Conservation (phyloP, 2,797 vertebrate species). For the Moxostoma hubbsi region DNA sequence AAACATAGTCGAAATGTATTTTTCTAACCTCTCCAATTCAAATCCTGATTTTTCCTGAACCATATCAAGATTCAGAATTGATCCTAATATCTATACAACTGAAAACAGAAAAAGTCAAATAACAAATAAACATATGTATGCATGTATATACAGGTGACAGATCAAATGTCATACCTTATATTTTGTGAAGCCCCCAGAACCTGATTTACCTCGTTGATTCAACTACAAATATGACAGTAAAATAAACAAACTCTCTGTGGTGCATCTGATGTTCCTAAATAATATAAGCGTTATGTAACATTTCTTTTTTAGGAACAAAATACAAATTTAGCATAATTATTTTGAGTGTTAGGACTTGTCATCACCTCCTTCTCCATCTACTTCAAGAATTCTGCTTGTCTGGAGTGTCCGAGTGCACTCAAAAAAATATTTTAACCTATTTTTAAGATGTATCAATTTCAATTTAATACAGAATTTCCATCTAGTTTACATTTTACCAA, state of each 20-base stretch:
- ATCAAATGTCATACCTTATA: slow-evolving; percentile 81
- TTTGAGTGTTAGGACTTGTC: no score
- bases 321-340: no score
- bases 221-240: slow-evolving; percentile 67
- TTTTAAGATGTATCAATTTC: no score
- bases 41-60: slow-evolving; percentile 84
- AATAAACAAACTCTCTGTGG: no score
- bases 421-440: no score
- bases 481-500: no score
- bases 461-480: no score
- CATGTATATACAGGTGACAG: not conserved
- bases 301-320: no score
- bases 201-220: slow-evolving; percentile 69
- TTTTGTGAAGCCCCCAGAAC: slow-evolving; percentile 82
- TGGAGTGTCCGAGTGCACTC: slow-evolving; percentile 85
- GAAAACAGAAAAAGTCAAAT: not conserved
- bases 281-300: no score
- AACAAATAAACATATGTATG: not conserved
- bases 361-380: slow-evolving; percentile 88
- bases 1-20: no score
- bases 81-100: slow-evolving; percentile 83
- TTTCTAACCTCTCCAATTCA: slow-evolving; percentile 86
- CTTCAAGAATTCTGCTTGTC: slow-evolving; percentile 86
- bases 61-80: slow-evolving; percentile 90
- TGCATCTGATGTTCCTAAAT: no score